These are phyloP conservation scores for Cryptocheilus praepositus DNA, from an alignment of 2,888 invertebrate species.

Conservation along the genomic window DNA sequence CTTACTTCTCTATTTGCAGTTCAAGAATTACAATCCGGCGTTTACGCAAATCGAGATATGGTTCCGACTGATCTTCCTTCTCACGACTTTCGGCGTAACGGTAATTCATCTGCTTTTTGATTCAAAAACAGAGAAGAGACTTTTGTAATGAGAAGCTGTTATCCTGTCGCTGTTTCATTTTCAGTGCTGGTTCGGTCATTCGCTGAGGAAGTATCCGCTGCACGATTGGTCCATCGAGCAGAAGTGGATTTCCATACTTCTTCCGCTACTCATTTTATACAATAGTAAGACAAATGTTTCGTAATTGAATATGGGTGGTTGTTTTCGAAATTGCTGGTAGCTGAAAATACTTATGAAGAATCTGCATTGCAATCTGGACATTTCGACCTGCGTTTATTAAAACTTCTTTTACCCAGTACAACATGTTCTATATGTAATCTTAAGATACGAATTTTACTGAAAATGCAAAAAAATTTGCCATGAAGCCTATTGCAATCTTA, in stretches of 20 bases:
- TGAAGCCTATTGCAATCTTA: too few relatives aligned
- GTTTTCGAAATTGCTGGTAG: too few relatives aligned
- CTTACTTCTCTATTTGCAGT: constrained; percentile 79
- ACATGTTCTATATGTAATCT: too few relatives aligned
- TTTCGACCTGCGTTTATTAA: too few relatives aligned
- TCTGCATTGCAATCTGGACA: too few relatives aligned
- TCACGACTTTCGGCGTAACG: constrained; percentile 89
- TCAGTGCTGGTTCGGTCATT: constrained; percentile 95
- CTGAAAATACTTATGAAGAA: too few relatives aligned
- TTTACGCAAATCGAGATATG: constrained; percentile 98
- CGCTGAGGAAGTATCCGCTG: constrained; percentile 89
- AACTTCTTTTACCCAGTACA: too few relatives aligned
- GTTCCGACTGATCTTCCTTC: constrained; percentile 95
- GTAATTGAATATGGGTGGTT: neutral
- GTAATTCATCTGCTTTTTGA: constrained; percentile 78
- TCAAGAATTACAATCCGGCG: constrained; percentile 95
- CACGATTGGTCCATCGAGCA: constrained; percentile 99
- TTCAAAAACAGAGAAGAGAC: neutral
- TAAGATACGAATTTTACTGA: too few relatives aligned
- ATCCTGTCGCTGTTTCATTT: constrained; percentile 61
- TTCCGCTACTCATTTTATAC: constrained; percentile 91
- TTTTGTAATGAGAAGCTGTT: constrained; percentile 11
- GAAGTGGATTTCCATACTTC: constrained; percentile 93
- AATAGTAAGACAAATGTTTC: constrained; percentile 83
- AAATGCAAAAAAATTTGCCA: too few relatives aligned